Evolutionary conservation across 2,888 invertebrate genomes (phyloP), one percentile per base, ranked within the genome.

Genomic region (Ypsolopha scabrella): DNA sequence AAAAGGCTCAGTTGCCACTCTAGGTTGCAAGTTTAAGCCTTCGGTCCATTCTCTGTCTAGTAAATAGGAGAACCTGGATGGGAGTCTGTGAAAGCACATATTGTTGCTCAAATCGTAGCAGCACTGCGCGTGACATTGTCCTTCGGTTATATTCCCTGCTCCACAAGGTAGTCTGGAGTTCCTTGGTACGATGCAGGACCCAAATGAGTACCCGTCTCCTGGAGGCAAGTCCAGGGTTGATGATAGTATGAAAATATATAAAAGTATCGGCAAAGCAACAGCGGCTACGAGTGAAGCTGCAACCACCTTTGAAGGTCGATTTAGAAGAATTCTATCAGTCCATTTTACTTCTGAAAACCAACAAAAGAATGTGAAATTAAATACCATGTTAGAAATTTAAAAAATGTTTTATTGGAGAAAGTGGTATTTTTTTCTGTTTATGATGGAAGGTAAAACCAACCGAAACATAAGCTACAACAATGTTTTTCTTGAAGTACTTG

Each of bases 21-120:
- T 68, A 0, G 82, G 82, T 44, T 66, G 67, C 6, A 87, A 51
- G 0, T 68, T 54, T 0, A 64, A 54, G 0, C 72, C 65, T 54
- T 82, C 83, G 1, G 62, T 55, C 87, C 86, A 87, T 2, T 57
- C 53, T 6, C 65, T 64, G 24, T 68, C 65, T 33, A 73, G 61
- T 10, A 78, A 60, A 57, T 88, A 89, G 1, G 86, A 81, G 61
- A 87, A 87, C 50, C 80, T 68, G 0, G 89, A 87, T 0, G 89
- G 89, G 11, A 80, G 68, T 51, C 87, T 73, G 56, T 89, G 89
- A 57, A 77, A 89, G 59, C 89, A 90, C 14, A 76, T 52, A n/a
- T 67, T 48, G 8, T 64, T 65, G 13, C 63, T 65, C 1, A 68
- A 61, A 53, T 88, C 86, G 62, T 87, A 89, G 57, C 89, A 90